These are phyloP conservation scores for Trigoniulus corallinus DNA, from an alignment of 1,140 invertebrate species.

Conservation along the genomic window DNA sequence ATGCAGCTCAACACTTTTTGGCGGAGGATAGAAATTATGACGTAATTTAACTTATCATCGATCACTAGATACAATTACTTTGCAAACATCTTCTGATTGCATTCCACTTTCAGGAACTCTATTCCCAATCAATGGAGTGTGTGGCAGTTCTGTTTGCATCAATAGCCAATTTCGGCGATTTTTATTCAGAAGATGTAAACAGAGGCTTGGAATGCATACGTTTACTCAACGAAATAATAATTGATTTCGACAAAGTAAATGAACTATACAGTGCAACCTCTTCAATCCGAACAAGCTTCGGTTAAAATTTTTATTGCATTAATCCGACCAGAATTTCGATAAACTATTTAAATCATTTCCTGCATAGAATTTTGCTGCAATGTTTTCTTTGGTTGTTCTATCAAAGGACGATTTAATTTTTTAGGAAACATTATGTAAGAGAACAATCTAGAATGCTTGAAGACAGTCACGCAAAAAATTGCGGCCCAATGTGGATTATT, in stretches of 20 bases:
- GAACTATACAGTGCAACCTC: too few relatives aligned
- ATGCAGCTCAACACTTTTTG: slow-evolving; percentile 87
- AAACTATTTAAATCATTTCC: not conserved
- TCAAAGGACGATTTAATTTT: too few relatives aligned
- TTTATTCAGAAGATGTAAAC: slow-evolving; percentile 94
- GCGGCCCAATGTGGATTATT: not conserved
- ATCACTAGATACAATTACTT: too few relatives aligned
- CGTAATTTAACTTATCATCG: slow-evolving; percentile 14
- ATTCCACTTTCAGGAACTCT: slow-evolving; percentile 54
- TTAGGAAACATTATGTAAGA: too few relatives aligned
- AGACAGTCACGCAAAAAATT: not conserved
- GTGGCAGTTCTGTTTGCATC: slow-evolving; percentile 96
- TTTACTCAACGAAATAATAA: slow-evolving; percentile 95
- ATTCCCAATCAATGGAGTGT: slow-evolving; percentile 78
- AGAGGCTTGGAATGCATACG: slow-evolving; percentile 94
- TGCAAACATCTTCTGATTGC: not conserved
- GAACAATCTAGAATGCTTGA: too few relatives aligned
- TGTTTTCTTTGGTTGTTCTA: too few relatives aligned
- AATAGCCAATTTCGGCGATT: slow-evolving; percentile 96
- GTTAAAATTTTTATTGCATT: too few relatives aligned
- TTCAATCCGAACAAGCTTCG: too few relatives aligned
- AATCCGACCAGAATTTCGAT: too few relatives aligned
- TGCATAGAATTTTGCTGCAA: too few relatives aligned
- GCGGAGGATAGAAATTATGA: slow-evolving; percentile 52
- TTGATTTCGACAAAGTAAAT: slow-evolving; percentile 37